A percentile compares a stretch with the other conserved stretches of the same genome.
Evolutionary conservation across 2,113 vertebrate species (phyloP).

Genomic region (Emydura subglobosa): DNA sequence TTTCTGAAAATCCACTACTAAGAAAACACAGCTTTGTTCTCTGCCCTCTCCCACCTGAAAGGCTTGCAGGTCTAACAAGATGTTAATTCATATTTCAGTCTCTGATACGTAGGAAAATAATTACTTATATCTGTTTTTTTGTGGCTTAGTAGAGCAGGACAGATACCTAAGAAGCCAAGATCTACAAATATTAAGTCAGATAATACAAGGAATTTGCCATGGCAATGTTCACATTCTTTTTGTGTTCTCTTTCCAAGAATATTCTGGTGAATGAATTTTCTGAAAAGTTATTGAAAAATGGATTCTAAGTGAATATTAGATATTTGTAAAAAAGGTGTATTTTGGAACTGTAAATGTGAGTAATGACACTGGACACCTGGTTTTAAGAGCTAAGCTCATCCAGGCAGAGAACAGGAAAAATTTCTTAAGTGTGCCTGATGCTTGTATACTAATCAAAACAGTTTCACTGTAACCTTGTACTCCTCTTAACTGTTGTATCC

Average conservation of each 20-base stretch:
- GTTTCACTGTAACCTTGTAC: not conserved
- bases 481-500: not conserved
- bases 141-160: not conserved
- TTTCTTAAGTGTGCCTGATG: not conserved
- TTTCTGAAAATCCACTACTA: not conserved
- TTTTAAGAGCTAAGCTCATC: slow-evolving; percentile 18
- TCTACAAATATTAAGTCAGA: slow-evolving; percentile 53
- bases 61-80: not conserved
- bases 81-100: not conserved
- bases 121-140: not conserved
- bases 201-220: slow-evolving; percentile 39
- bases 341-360: slow-evolving; percentile 27
- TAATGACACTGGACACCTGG: slow-evolving; percentile 55
- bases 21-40: not conserved
- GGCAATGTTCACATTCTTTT: slow-evolving; percentile 22
- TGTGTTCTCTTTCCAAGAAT: slow-evolving; percentile 40
- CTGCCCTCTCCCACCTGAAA: not conserved
- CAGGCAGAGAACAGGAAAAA: not conserved
- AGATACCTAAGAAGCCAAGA: slow-evolving; percentile 20
- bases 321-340: slow-evolving; percentile 5
- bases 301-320: slow-evolving; percentile 22
- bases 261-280: slow-evolving; percentile 50
- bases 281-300: slow-evolving; percentile 20
- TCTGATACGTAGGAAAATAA: not conserved
- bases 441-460: not conserved